Evolutionary conservation across 1,140 invertebrate genomes (phyloP), one percentile per base, ranked within the genome.

Genomic region (Probaryconus sp.): DNA sequence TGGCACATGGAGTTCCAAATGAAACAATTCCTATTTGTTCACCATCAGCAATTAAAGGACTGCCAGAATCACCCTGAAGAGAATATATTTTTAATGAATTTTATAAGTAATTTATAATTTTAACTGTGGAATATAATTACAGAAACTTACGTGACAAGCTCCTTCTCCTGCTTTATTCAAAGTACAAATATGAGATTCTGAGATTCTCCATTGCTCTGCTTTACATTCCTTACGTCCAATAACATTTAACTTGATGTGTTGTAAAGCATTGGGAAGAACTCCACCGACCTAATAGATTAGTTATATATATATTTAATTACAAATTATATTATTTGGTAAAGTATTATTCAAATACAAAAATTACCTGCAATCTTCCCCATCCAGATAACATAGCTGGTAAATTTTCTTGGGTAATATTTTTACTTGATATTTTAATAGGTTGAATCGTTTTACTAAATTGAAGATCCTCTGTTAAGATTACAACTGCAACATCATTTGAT

Each of bases 1-100:
- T 72, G n/a, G 91, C 92, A 79, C 92, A 92, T 2, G 91, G 90
- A 10, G 85, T 84, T 4, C 91, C 92, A 85, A 91, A 92, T 2
- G 91, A 92, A 1, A 92, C 90, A 24, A 92, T 83, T 43, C 92
- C 92, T 45, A 91, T 89, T 14, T 92, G 83, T 55, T 87, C 68
- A 4, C 83, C 81, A 26, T 81, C 72, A 1, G 61, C 65, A 24
- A 87, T 85, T 26, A 92, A 48, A 24, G 90, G 89, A 60, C 91
- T 87, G 24, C 91, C 91, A 9, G 90, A 91, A 80, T 92, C 91
- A 40, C 91, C 90, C 90, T 87, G 30, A 42, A 48, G 42, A 7
- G 13, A 56, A 45, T 16, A 51, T 11, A 10, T 33, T 11, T 53
- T n/a, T n/a, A n/a, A n/a, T n/a, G n/a, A n/a, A n/a, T n/a, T n/a